A percentile compares a stretch with the other conserved stretches of the same genome.
These are phyloP conservation scores for Acanthococcus lagerstroemiae DNA, from an alignment of 2,888 invertebrate genomes.

Conservation along the genomic window DNA sequence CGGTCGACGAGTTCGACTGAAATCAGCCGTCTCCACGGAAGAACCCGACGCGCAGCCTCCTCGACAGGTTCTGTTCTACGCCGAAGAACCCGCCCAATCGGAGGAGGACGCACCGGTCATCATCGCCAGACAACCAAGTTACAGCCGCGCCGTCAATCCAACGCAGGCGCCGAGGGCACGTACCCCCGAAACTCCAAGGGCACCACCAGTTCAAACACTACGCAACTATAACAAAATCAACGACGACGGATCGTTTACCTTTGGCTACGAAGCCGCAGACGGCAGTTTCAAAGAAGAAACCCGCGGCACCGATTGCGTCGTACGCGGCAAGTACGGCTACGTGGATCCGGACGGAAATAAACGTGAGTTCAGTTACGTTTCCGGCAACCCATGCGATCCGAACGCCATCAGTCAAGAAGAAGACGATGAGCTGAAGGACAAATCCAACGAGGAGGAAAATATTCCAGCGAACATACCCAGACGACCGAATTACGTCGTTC, in stretches of 20 bases:
- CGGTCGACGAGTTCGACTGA: slow-evolving; percentile 46
- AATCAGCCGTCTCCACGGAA: slow-evolving; percentile 44
- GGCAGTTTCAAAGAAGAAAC: slow-evolving; percentile 81
- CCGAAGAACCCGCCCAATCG: slow-evolving; percentile 36
- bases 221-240: slow-evolving; percentile 73
- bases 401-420: slow-evolving; percentile 63
- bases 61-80: slow-evolving; percentile 42
- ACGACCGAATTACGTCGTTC: slow-evolving; percentile 37
- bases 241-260: slow-evolving; percentile 74
- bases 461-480: slow-evolving; percentile 54
- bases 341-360: slow-evolving; percentile 78
- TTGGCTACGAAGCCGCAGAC: slow-evolving; percentile 74
- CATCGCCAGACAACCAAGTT: slow-evolving; percentile 38
- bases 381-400: slow-evolving; percentile 76
- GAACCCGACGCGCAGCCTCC: slow-evolving; percentile 42
- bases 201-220: slow-evolving; percentile 70
- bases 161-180: slow-evolving; percentile 45
- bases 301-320: slow-evolving; percentile 73
- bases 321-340: slow-evolving; percentile 77
- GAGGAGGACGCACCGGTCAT: slow-evolving; percentile 39
- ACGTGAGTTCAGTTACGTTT: slow-evolving; percentile 74
- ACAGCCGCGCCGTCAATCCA: slow-evolving; percentile 30
- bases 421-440: slow-evolving; percentile 44
- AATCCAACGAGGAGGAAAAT: slow-evolving; percentile 46
- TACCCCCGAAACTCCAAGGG: slow-evolving; percentile 47